Base-by-base conservation (phyloP, 1,140 invertebrate genomes). In the Drosophila pruinosa region DNA sequence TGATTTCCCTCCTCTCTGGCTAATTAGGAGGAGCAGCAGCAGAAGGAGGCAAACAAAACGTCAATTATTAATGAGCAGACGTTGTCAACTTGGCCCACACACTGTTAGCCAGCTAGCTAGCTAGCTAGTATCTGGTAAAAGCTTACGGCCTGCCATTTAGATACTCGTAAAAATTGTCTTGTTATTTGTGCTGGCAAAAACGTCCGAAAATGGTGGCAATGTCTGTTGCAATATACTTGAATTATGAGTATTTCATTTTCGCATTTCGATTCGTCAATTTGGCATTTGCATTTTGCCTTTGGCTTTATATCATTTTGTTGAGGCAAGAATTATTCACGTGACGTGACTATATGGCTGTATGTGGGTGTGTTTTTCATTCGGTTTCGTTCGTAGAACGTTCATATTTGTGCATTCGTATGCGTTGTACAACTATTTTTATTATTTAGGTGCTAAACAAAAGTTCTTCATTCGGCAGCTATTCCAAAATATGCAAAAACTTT, bases 371-470 rank as follows among this genome's bases (percentile, higher is more conserved):
- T 34, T 12, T 34, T 34, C 31, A 34, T 4, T 34, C n/a, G 31
- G n/a, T n/a, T n/a, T 34, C 31, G 10, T 6, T 12, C n/a, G 10
- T 34, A n/a, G 10, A 1, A n/a, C n/a, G 4, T 12, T 3, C 12
- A 3, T 41, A 6, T 36, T 8, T 5, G 5, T 38, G 8, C 22
- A 2, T 19, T 6, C 19, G 53, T 56, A 36, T 56, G 53, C 17
- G 17, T 24, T 36, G 31, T 36, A 12, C 7, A 24, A 72, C 54
- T 72, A 52, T 47, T 63, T 61, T 75, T 52, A 75, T 68, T 75
- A 75, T 75, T 75, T 57, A 75, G 52, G 71, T 75, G 72, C 72
- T 75, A 75, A 75, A 75, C 56, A 72, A 75, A 75, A 61, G 61
- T 67, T 75, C 58, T 59, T 50, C 64, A 43, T 45, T n/a, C 31